phyloP scores from a whole-genome alignment of 1,140 invertebrate genomes.

The Gonatopus flavifemur region DNA sequence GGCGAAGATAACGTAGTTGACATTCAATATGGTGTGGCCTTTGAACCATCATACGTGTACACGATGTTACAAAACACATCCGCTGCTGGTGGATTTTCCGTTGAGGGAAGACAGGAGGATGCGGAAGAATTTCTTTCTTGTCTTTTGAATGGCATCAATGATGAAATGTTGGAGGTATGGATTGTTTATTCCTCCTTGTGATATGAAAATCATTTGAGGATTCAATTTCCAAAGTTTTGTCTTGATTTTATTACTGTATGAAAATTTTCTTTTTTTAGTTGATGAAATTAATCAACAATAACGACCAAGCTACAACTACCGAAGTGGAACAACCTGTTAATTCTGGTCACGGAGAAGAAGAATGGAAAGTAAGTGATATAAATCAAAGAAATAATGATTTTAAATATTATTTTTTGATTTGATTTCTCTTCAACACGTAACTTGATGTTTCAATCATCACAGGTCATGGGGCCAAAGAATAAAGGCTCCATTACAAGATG shows the following conservation, averaged over 20 bases:
- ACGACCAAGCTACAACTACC: conserved; percentile 40
- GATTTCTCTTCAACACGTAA: no score
- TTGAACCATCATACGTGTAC: conserved; percentile 83
- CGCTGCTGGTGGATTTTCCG: conserved; percentile 67
- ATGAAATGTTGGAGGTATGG: conserved; percentile 88
- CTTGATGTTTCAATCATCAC: conserved; percentile 9
- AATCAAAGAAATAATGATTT: conserved; percentile 3
- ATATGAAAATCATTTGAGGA: background rate
- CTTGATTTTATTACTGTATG: conserved; percentile 4
- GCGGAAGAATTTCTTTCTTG: conserved; percentile 93
- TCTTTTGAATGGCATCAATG: conserved; percentile 89
- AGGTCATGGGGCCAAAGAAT: conserved; percentile 85
- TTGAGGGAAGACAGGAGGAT: conserved; percentile 89
- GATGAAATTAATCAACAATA: conserved; percentile 69
- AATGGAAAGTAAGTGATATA: conserved; percentile 69
- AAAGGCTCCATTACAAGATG: conserved; percentile 82
- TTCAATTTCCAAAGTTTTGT: conserved; percentile 9
- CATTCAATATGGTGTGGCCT: conserved; percentile 65
- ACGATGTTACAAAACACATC: conserved; percentile 76
- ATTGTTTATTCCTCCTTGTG: conserved; percentile 2
- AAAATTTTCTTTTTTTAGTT: conserved; percentile 57
- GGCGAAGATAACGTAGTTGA: conserved; percentile 45
- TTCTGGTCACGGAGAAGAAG: conserved; percentile 63
- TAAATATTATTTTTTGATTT: conserved; percentile 8
- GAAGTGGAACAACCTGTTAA: conserved; percentile 46